Conservation (phyloP, 1,140 invertebrate genomes). For the Neodiprion lecontei region DNA sequence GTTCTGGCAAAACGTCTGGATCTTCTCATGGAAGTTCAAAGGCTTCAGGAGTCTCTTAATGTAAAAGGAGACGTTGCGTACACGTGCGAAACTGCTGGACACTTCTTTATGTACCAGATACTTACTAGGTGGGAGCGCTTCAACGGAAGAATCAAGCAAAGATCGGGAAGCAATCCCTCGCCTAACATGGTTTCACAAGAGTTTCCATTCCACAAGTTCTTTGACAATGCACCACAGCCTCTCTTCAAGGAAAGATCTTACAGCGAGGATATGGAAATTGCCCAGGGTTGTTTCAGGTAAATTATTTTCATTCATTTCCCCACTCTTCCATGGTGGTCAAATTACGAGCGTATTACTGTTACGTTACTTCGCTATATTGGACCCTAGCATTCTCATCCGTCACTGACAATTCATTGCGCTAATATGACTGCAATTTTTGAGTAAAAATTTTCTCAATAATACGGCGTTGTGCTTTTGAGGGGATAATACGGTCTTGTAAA, state of each 20-base stretch:
- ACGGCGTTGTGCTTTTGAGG: no score
- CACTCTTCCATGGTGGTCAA: background rate
- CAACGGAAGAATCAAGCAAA: constrained; percentile 66
- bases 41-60: constrained; percentile 84
- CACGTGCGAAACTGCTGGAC: constrained; percentile 98
- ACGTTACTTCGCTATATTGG: no score
- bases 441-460: no score
- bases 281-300: constrained; percentile 89
- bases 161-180: constrained; percentile 41
- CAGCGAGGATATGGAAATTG: constrained; percentile 90
- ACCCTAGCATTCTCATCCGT: no score
- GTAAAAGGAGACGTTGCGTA: constrained; percentile 93
- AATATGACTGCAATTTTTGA: no score
- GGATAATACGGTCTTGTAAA: no score
- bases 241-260: constrained; percentile 84
- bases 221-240: constrained; percentile 91
- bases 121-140: constrained; percentile 93
- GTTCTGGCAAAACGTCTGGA: constrained; percentile 94
- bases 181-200: constrained; percentile 66
- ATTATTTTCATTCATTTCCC: constrained; percentile 18
- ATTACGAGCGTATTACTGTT: no score
- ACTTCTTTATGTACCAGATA: constrained; percentile 88
- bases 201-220: constrained; percentile 94
- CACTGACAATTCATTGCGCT: no score
- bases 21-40: constrained; percentile 88